Percentiles rank a stretch among this genome's conserved stretches.
Conservation (phyloP, 2,113 vertebrate species). For the Excalfactoria chinensis region DNA sequence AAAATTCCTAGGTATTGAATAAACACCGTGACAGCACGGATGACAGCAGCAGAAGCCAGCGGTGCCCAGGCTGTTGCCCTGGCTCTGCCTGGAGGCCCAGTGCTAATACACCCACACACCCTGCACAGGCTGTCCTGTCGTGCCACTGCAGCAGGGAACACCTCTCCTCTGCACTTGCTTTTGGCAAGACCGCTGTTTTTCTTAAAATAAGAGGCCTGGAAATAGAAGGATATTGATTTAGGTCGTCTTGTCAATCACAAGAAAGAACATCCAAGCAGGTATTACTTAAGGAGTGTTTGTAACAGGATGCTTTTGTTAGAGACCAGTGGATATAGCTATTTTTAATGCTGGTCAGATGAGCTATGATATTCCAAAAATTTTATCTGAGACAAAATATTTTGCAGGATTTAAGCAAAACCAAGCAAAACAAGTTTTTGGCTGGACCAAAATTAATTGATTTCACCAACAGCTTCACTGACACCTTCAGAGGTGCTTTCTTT, state of each 20-base stretch:
- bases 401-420: background rate
- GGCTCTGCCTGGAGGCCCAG: background rate
- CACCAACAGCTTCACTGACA: background rate
- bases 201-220: conserved; percentile 53
- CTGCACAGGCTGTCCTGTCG: background rate
- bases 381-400: background rate
- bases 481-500: background rate
- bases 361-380: background rate
- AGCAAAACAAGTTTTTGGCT: background rate
- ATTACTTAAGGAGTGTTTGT: background rate
- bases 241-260: conserved; percentile 38
- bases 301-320: conserved; percentile 21
- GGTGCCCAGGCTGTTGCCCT: background rate
- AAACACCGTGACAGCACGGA: background rate
- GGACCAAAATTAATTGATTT: background rate
- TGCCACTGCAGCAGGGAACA: background rate
- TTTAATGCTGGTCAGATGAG: background rate
- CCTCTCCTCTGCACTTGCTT: background rate
- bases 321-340: background rate
- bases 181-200: conserved; percentile 25
- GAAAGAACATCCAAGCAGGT: conserved; percentile 4
- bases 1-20: conserved; percentile 4
- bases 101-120: background rate
- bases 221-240: conserved; percentile 52
- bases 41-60: background rate